Conservation (phyloP, 2,113 vertebrate genomes). For the Nothoprocta pentlandii region DNA sequence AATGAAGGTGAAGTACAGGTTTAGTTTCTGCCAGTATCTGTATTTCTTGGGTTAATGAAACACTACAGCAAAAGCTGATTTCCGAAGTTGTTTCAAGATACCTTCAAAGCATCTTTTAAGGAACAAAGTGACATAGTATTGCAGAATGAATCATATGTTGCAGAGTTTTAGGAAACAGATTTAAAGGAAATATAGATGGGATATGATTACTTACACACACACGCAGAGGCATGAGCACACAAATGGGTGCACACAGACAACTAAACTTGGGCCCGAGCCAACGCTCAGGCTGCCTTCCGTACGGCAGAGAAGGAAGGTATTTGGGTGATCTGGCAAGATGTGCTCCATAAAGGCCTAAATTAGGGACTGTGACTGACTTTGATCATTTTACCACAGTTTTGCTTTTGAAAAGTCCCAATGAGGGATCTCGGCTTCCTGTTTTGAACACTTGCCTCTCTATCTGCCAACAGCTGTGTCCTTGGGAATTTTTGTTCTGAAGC, state of each 20-base stretch:
- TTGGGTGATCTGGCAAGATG: background rate
- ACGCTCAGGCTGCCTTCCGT: accelerated
- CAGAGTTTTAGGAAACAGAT: background rate
- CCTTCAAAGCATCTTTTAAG: background rate
- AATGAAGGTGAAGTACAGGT: accelerated
- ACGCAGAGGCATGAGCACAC: background rate
- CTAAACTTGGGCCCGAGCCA: background rate
- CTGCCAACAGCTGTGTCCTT: background rate
- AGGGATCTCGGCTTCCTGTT: accelerated
- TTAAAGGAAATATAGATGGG: background rate
- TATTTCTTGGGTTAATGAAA: background rate
- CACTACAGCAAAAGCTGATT: background rate
- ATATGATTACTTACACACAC: background rate
- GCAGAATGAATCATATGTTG: background rate
- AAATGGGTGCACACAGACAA: background rate
- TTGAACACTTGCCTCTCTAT: background rate
- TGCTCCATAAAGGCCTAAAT: background rate
- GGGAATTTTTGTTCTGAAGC: background rate
- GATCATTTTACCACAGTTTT: background rate
- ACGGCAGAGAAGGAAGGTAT: background rate
- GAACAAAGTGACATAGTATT: background rate
- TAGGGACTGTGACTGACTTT: background rate
- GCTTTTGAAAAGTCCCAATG: background rate
- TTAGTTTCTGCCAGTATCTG: too few species aligned
- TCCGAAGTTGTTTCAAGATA: background rate